A percentile compares a stretch with the other conserved stretches of the same genome.
phyloP scores from a whole-genome alignment of 2,888 invertebrate genomes.

The Eumerus sabulonum region DNA sequence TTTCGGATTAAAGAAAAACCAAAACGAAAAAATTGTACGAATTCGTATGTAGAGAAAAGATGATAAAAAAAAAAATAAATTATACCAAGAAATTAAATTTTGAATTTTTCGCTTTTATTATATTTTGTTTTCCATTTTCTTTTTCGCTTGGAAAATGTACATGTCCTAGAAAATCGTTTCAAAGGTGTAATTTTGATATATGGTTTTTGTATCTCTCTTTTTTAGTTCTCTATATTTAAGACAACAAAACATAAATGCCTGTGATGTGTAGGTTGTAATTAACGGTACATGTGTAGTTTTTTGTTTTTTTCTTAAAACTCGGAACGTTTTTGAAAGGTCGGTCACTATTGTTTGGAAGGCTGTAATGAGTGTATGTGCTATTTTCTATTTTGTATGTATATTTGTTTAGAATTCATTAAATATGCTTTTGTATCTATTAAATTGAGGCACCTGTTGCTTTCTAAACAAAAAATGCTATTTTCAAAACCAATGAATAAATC shows the following conservation, averaged over 20 bases:
- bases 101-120: conserved; percentile 38
- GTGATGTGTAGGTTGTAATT: conserved; percentile 26
- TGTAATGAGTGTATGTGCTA: conserved; percentile 1
- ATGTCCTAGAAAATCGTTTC: conserved; percentile 58
- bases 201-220: conserved; percentile 16
- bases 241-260: conserved; percentile 30
- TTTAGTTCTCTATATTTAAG: too few species aligned
- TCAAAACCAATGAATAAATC: conserved; percentile 9
- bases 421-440: conserved; percentile 71
- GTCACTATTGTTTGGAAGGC: conserved; percentile 51
- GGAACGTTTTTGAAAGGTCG: conserved; percentile 79
- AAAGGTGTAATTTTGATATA: conserved; percentile 62
- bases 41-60: too few species aligned
- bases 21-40: neutral
- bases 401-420: conserved; percentile 69
- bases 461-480: conserved; percentile 49
- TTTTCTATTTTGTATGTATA: conserved; percentile 46
- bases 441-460: conserved; percentile 78
- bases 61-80: conserved; percentile 10
- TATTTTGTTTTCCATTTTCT: too few species aligned
- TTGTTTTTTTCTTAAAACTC: conserved; percentile 6
- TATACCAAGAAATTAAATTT: conserved; percentile 44
- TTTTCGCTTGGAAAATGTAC: too few species aligned
- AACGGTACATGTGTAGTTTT: too few species aligned
- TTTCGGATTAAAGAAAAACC: too few species aligned